These are phyloP conservation scores for Colistium nudipinnis DNA, from an alignment of 2,113 vertebrate species.

Conservation along the genomic window DNA sequence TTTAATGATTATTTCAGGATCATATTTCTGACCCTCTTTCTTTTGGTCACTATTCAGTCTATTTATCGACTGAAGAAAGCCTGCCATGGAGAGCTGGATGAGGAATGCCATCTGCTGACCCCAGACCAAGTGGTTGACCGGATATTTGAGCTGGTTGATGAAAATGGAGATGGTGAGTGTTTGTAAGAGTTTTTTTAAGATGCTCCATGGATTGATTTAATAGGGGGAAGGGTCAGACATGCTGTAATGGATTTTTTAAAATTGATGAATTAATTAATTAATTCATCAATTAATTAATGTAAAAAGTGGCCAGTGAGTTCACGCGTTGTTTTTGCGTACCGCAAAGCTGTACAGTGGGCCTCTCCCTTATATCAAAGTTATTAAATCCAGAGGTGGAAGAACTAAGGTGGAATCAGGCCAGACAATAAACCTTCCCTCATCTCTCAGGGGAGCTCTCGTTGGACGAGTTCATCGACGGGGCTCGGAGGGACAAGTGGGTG, in stretches of 20 bases:
- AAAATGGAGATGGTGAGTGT: constrained; percentile 91
- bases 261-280: no score
- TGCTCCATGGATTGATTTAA: constrained; percentile 14
- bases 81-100: constrained; percentile 84
- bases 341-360: no score
- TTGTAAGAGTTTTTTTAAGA: constrained; percentile 25
- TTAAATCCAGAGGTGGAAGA: background rate
- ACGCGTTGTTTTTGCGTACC: no score
- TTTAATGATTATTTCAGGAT: background rate
- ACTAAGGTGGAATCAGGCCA: background rate
- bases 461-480: constrained; percentile 92
- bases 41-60: constrained; percentile 80
- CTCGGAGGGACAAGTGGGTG: constrained; percentile 93
- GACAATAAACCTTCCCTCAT: constrained; percentile 10
- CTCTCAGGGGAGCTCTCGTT: constrained; percentile 90
- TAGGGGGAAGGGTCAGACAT: background rate
- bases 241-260: constrained; percentile 9
- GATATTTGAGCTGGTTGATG: constrained; percentile 95
- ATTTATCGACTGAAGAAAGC: constrained; percentile 95
- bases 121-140: constrained; percentile 95
- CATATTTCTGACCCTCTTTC: constrained; percentile 7
- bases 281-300: no score
- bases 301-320: background rate
- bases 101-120: constrained; percentile 84
- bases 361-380: background rate